phyloP scores from a whole-genome alignment of 2,888 invertebrate species.

The Teinopalpus imperialis region DNA sequence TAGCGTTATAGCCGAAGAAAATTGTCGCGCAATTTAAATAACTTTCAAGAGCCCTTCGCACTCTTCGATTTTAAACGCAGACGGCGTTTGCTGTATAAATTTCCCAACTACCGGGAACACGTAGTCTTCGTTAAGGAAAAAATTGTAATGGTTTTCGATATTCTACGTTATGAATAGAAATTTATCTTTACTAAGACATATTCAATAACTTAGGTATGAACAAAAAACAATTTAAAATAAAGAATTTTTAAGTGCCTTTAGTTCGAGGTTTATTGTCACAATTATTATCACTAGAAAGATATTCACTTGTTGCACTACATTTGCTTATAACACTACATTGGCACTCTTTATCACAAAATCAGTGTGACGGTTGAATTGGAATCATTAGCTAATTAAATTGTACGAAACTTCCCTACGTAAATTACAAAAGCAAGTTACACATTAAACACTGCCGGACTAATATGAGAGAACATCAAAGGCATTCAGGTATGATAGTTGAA shows the following conservation, averaged over 20 bases:
- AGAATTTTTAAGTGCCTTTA: too few relatives aligned
- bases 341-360: conserved; percentile 4
- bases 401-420: conserved; percentile 27
- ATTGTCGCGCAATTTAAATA: conserved; percentile 78
- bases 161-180: conserved; percentile 4
- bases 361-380: conserved; percentile 1
- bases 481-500: conserved; percentile 59
- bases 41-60: conserved; percentile 43
- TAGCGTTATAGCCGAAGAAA: conserved; percentile 69
- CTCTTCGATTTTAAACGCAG: conserved; percentile 24
- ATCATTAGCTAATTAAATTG: conserved; percentile 31
- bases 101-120: conserved; percentile 17
- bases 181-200: conserved; percentile 15
- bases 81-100: conserved; percentile 23
- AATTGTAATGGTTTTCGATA: neutral
- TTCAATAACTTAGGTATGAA: too few relatives aligned
- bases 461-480: conserved; percentile 68
- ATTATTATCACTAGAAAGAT: too few relatives aligned
- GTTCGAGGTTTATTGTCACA: too few relatives aligned
- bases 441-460: conserved; percentile 39
- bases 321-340: too few relatives aligned
- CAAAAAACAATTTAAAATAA: too few relatives aligned
- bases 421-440: conserved; percentile 49
- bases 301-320: too few relatives aligned
- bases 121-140: conserved; percentile 19